phyloP scores from a whole-genome alignment of 1,140 invertebrate genomes.

The Macrobrachium nipponense region DNA sequence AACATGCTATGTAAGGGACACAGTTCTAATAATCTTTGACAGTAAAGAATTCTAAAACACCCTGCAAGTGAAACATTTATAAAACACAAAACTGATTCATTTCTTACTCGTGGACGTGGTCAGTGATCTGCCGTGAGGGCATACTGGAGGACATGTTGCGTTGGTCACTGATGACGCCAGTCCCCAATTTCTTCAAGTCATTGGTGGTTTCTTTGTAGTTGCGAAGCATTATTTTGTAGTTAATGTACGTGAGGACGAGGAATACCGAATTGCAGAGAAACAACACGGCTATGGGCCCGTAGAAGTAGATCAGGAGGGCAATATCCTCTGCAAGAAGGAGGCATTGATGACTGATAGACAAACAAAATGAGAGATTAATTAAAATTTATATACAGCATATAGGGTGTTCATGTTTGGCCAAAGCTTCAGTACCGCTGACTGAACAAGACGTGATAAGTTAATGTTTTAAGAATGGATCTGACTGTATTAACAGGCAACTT shows the following conservation, averaged over 20 bases:
- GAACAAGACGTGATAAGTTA: no score
- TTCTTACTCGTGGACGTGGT: conserved; percentile 23
- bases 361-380: neutral
- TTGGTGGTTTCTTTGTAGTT: conserved; percentile 1
- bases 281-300: conserved; percentile 35
- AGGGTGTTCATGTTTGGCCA: neutral
- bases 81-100: no score
- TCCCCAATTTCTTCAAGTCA: neutral
- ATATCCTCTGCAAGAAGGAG: conserved; percentile 4
- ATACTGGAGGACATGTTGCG: neutral
- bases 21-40: no score
- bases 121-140: neutral
- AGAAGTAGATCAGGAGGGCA: conserved; percentile 22
- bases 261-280: conserved; percentile 15
- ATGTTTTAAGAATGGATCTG: no score
- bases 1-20: no score
- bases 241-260: conserved; percentile 25
- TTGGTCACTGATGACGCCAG: neutral
- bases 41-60: no score
- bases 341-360: neutral
- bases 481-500: no score
- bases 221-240: conserved; percentile 1
- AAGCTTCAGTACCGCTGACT: no score
- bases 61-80: no score
- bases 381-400: neutral